These are phyloP conservation scores for Eupsittula cactorum DNA, from an alignment of 2,113 vertebrate genomes.

Conservation along the genomic window DNA sequence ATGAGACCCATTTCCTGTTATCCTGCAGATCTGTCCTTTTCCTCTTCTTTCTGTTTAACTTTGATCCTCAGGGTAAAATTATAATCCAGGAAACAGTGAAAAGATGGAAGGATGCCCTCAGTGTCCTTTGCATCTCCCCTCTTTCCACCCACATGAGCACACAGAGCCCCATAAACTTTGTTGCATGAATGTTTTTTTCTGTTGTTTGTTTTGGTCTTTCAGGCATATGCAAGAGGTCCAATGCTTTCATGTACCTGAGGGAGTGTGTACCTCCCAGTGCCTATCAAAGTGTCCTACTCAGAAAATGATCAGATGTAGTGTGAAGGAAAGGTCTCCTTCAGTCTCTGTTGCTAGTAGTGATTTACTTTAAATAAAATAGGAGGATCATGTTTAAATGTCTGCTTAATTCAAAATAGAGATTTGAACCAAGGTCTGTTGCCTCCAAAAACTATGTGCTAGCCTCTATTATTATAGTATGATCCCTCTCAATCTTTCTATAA, in stretches of 20 bases:
- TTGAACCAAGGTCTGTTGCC: neutral
- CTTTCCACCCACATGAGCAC: neutral
- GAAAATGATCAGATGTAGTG: too few relatives aligned
- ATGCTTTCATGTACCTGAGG: neutral
- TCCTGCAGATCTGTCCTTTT: neutral
- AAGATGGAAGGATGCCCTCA: neutral
- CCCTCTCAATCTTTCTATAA: neutral
- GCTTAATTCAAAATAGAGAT: neutral
- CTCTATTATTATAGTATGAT: neutral
- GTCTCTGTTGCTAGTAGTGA: neutral
- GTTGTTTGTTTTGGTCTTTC: neutral
- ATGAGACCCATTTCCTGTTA: neutral
- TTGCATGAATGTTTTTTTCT: neutral
- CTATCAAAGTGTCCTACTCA: neutral
- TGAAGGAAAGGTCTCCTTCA: neutral
- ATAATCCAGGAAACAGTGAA: neutral
- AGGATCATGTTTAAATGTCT: neutral
- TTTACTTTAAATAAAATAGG: neutral
- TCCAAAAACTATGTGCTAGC: neutral
- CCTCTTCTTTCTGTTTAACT: neutral
- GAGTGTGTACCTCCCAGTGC: accelerated
- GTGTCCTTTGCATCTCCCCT: neutral
- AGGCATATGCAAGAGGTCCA: neutral
- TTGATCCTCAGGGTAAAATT: neutral
- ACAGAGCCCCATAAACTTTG: neutral